Evolutionary conservation across 2,113 vertebrate species (phyloP), one percentile per base, ranked within the genome.

Genomic region (Heterocephalus glaber): DNA sequence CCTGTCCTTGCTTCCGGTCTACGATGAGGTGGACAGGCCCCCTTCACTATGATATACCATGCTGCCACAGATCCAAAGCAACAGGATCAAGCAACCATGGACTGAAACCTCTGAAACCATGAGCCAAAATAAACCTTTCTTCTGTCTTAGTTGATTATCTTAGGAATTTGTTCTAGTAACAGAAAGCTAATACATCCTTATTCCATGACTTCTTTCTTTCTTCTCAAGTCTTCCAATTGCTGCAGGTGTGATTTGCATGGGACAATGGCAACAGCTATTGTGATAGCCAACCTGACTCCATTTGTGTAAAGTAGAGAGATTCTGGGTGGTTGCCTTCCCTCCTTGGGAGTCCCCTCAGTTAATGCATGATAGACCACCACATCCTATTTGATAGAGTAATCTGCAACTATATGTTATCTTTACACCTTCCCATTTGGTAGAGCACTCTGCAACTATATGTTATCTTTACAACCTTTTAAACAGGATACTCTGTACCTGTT

Each of bases 231-330:
- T 68, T 35, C n/a, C 52, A 70, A 38, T 41, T 52, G 58, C 41
- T n/a, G 1, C 60, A 72, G 41, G 14, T 17, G 24, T 28, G 3
- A 17, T 65, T 3, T 68, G 7, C 14, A 13, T 8, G 16, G 17
- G 44, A 12, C 10, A 16, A 1, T 1, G 44, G 76, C 24, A 41
- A 24, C 0, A 14, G 79, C 30, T 7, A n/a, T n/a, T n/a, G n/a
- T n/a, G n/a, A n/a, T n/a, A n/a, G n/a, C n/a, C n/a, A n/a, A n/a
- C n/a, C n/a, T n/a, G n/a, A n/a, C n/a, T n/a, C n/a, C n/a, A n/a
- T n/a, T n/a, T n/a, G n/a, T n/a, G n/a, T n/a, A n/a, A n/a, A n/a
- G n/a, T n/a, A n/a, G n/a, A n/a, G n/a, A n/a, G n/a, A n/a, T n/a
- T n/a, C n/a, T n/a, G n/a, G n/a, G n/a, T n/a, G n/a, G n/a, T n/a